phyloP scores from a whole-genome alignment of 1,140 invertebrate genomes.

The Melipona quadrifasciata region DNA sequence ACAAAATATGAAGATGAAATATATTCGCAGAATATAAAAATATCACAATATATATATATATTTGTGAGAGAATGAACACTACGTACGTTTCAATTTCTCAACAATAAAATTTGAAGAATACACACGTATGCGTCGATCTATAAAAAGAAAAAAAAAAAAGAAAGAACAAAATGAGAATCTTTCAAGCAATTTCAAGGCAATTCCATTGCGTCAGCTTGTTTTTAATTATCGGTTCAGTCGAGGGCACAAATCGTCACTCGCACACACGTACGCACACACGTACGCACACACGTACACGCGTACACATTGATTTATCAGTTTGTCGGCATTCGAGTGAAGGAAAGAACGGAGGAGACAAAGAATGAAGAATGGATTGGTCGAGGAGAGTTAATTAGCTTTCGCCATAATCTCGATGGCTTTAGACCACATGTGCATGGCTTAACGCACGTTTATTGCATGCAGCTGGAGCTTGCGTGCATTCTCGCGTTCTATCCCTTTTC shows the following conservation, averaged over 20 bases:
- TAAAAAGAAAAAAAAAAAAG: no score
- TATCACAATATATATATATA: no score
- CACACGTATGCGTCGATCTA: no score
- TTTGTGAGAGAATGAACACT: no score
- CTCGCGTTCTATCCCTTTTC: conserved; percentile 41
- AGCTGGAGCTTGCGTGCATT: conserved; percentile 58
- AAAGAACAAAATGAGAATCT: no score
- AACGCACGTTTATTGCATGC: conserved; percentile 64
- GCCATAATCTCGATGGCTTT: conserved; percentile 62
- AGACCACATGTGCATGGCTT: conserved; percentile 61
- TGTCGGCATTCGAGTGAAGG: background rate
- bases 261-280: no score
- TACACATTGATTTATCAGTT: background rate
- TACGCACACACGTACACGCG: no score
- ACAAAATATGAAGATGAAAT: no score
- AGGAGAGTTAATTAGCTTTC: conserved; percentile 60
- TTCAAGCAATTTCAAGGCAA: background rate
- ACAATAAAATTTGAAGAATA: no score
- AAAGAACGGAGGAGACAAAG: background rate
- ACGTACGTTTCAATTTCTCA: no score
- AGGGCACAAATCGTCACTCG: background rate
- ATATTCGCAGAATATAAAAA: no score
- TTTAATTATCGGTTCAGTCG: background rate
- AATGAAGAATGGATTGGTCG: conserved; percentile 6
- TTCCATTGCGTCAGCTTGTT: background rate